Percentiles rank a stretch among this genome's conserved stretches.
Evolutionary conservation across 2,888 invertebrate genomes (phyloP).

Genomic region (Napeogenes sylphis): DNA sequence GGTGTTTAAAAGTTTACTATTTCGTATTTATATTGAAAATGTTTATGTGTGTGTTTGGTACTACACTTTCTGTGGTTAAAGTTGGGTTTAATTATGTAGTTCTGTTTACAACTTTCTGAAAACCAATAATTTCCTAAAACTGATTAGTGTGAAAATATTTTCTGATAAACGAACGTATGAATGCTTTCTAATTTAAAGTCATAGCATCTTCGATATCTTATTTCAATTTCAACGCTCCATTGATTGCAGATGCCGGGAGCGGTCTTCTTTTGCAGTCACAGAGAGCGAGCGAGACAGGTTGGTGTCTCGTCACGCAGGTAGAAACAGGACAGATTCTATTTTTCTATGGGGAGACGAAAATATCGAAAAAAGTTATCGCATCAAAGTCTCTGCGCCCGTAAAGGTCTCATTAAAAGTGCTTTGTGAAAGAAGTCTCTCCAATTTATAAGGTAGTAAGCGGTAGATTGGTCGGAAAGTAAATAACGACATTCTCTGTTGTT

Average conservation of each 20-base stretch:
- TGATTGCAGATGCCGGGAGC: slow-evolving; percentile 73
- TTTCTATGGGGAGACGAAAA: slow-evolving; percentile 65
- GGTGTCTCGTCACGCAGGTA: slow-evolving; percentile 35
- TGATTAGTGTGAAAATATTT: slow-evolving; percentile 18
- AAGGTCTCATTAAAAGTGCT: slow-evolving; percentile 76
- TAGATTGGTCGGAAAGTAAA: slow-evolving; percentile 65
- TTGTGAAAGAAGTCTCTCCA: slow-evolving; percentile 69
- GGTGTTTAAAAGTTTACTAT: neutral
- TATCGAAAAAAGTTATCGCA: slow-evolving; percentile 75
- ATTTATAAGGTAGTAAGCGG: slow-evolving; percentile 67
- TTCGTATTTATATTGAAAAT: neutral
- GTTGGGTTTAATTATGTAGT: neutral
- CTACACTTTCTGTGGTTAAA: neutral
- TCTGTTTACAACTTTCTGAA: neutral
- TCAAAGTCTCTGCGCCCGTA: slow-evolving; percentile 66
- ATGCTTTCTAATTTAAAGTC: slow-evolving; percentile 48
- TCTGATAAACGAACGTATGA: slow-evolving; percentile 30
- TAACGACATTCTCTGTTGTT: slow-evolving; percentile 61
- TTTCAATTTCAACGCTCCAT: slow-evolving; percentile 77
- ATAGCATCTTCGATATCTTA: slow-evolving; percentile 70
- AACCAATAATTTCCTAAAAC: neutral
- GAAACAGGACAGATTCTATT: slow-evolving; percentile 53
- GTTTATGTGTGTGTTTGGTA: too few species aligned
- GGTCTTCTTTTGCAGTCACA: slow-evolving; percentile 61
- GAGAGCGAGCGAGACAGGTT: slow-evolving; percentile 47